Evolutionary conservation across 1,140 invertebrate genomes (phyloP).

Genomic region (Pollicipes pollicipes): DNA sequence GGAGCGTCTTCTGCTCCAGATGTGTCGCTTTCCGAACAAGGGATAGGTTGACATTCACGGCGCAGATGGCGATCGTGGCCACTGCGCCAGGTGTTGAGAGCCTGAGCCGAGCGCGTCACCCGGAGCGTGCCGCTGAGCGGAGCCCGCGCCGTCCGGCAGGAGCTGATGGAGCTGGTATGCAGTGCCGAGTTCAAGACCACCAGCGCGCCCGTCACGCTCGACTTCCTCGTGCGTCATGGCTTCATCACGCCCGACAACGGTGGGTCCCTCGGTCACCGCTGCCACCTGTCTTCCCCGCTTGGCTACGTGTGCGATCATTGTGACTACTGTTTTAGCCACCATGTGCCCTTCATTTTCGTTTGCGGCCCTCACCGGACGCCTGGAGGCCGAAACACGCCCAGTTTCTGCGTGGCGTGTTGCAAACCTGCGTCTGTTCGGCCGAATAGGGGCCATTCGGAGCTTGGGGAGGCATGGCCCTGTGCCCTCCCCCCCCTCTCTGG

Average conservation of each 20-base stretch:
- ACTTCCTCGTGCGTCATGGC: conserved; percentile 80
- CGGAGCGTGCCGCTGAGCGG: background rate
- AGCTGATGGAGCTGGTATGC: conserved; percentile 51
- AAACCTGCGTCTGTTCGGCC: conserved; percentile 2
- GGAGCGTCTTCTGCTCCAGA: no score
- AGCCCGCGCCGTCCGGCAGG: conserved; percentile 17
- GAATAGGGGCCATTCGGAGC: no score
- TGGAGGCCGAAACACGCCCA: no score
- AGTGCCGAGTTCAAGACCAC: conserved; percentile 79
- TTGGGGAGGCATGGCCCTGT: no score
- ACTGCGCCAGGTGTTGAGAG: no score
- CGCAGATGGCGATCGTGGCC: no score
- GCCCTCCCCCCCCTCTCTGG: no score
- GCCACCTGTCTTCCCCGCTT: background rate
- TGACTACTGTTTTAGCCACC: background rate
- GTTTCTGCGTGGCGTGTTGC: background rate
- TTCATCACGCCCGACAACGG: conserved; percentile 73
- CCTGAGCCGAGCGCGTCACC: no score
- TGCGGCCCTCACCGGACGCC: no score
- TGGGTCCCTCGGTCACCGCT: conserved; percentile 25
- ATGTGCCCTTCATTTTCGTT: background rate
- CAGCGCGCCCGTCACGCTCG: conserved; percentile 68
- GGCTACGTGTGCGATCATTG: background rate
- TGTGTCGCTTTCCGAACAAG: no score
- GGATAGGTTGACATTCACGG: no score